Evolutionary conservation across 2,888 invertebrate species (phyloP).

Genomic region (Crepidodera aurea): DNA sequence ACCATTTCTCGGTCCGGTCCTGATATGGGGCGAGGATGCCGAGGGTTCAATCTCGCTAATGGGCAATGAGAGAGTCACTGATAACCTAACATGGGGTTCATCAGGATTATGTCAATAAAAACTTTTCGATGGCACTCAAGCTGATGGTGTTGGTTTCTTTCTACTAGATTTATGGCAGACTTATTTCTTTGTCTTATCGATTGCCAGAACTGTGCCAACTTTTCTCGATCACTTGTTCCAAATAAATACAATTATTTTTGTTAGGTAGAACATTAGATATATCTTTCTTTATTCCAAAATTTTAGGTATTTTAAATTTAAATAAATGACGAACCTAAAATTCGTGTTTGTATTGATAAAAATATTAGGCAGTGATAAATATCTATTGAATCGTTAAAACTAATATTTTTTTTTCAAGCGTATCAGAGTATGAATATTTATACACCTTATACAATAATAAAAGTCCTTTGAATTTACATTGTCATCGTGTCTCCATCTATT

Average conservation of each 20-base stretch:
- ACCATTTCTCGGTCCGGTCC: conserved; percentile 14
- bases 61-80: conserved; percentile 60
- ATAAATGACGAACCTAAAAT: too few species aligned
- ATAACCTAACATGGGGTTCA: conserved; percentile 59
- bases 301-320: too few species aligned
- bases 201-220: conserved; percentile 16
- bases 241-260: not conserved
- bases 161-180: conserved; percentile 18
- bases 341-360: too few species aligned
- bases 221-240: conserved; percentile 51
- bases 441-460: too few species aligned
- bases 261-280: not conserved
- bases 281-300: not conserved
- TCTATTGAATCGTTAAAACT: too few species aligned
- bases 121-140: conserved; percentile 35
- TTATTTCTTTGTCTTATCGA: conserved; percentile 23
- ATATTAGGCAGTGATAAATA: too few species aligned
- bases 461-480: too few species aligned
- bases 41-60: conserved; percentile 61
- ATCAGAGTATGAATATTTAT: too few species aligned
- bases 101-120: conserved; percentile 49
- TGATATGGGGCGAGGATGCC: conserved; percentile 25
- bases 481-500: too few species aligned
- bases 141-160: conserved; percentile 35
- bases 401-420: too few species aligned